Evolutionary conservation across 37 sponge, comb jelly and placozoan genomes (phyloP).

Genomic region (Spongilla lacustris): DNA sequence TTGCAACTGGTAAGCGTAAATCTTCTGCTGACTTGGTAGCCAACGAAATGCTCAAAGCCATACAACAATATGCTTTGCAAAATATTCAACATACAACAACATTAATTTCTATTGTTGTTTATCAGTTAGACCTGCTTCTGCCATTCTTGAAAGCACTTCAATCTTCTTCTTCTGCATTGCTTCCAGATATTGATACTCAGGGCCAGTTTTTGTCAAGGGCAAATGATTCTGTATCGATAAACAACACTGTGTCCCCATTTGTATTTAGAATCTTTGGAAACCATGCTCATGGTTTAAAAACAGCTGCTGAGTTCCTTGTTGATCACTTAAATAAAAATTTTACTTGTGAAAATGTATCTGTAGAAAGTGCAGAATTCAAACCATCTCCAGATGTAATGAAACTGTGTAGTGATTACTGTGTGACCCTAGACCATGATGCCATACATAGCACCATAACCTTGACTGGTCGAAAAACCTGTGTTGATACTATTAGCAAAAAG

Average conservation of each 20-base stretch:
- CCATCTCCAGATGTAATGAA: background rate
- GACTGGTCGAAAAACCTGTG: background rate
- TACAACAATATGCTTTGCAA: slow-evolving; percentile 14
- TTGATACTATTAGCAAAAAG: background rate
- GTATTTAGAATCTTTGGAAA: background rate
- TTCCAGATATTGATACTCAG: background rate
- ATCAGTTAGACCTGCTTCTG: background rate
- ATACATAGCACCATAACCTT: background rate
- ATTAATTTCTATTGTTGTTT: slow-evolving; percentile 29
- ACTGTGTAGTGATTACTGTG: background rate
- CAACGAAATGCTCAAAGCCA: slow-evolving; percentile 36
- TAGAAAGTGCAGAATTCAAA: background rate
- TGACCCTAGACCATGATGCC: background rate
- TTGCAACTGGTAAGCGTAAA: slow-evolving; percentile 48
- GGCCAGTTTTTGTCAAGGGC: background rate
- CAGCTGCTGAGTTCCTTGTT: background rate
- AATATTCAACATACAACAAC: slow-evolving; percentile 6
- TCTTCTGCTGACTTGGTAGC: slow-evolving; percentile 40
- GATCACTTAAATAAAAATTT: background rate
- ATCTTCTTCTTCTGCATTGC: background rate
- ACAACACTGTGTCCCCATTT: background rate
- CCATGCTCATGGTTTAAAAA: background rate
- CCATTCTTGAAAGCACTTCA: slow-evolving; percentile 19
- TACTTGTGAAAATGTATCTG: background rate
- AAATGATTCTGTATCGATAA: background rate